Evolutionary conservation across 1,140 invertebrate genomes (phyloP).

Genomic region (Drosophila sturtevanti): DNA sequence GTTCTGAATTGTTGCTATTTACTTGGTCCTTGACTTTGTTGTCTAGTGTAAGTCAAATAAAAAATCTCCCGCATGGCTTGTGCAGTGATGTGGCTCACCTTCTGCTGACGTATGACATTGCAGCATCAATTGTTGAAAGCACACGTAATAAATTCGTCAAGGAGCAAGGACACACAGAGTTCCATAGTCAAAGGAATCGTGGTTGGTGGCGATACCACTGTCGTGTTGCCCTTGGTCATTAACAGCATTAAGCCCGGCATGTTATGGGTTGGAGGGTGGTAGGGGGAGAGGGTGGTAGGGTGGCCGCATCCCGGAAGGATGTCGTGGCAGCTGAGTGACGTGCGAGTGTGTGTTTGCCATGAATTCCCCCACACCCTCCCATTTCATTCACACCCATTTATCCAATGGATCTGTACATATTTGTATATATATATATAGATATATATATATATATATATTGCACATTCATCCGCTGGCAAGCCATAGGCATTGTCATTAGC

Average conservation of each 20-base stretch:
- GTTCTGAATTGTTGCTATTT: too few species aligned
- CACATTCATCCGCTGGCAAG: constrained; percentile 27
- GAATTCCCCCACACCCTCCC: constrained; percentile 23
- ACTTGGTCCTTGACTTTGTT: constrained; percentile 7
- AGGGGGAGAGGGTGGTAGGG: too few species aligned
- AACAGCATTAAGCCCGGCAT: constrained; percentile 67
- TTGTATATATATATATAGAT: not conserved
- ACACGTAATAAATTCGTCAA: constrained; percentile 71
- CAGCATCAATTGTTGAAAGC: constrained; percentile 77
- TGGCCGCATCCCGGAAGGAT: constrained; percentile 62
- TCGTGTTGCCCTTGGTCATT: constrained; percentile 74
- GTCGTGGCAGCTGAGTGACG: constrained; percentile 73
- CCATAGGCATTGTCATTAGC: constrained; percentile 72
- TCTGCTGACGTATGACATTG: constrained; percentile 80
- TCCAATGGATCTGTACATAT: constrained; percentile 14
- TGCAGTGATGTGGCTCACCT: constrained; percentile 65
- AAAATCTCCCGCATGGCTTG: constrained; percentile 27
- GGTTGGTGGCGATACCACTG: constrained; percentile 44
- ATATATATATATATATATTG: constrained; percentile 7
- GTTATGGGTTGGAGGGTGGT: constrained; percentile 8
- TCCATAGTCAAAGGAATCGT: constrained; percentile 16
- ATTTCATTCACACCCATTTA: constrained; percentile 26
- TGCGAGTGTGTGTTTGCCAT: constrained; percentile 72
- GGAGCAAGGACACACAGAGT: constrained; percentile 19
- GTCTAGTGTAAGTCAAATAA: constrained; percentile 35